phyloP scores from a whole-genome alignment of 2,797 vertebrate species.

The Perodicticus potto region DNA sequence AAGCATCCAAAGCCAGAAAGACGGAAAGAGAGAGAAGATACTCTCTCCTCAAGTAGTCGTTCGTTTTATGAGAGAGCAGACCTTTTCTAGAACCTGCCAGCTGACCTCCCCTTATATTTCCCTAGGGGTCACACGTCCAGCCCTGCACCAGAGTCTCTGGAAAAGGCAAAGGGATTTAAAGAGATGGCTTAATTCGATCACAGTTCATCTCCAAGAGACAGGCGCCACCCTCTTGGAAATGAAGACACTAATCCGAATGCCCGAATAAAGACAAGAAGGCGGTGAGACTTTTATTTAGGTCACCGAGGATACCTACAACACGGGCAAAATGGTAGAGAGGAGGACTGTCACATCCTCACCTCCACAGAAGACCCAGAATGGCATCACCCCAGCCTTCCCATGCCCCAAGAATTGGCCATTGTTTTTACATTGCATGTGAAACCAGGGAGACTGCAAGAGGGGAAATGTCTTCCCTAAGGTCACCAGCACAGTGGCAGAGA shows the following conservation, averaged over 20 bases:
- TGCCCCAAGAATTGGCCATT: accelerated
- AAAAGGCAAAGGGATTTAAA: not conserved
- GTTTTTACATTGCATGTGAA: not conserved
- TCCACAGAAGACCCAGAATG: not conserved
- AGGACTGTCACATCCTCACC: accelerated
- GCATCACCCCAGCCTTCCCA: no score
- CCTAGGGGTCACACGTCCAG: no score
- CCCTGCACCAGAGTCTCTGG: not conserved
- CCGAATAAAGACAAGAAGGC: not conserved
- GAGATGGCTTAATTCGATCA: not conserved
- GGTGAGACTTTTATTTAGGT: no score
- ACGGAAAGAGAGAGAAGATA: not conserved
- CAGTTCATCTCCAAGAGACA: not conserved
- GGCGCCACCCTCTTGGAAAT: no score
- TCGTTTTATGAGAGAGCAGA: no score
- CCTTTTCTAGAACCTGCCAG: not conserved
- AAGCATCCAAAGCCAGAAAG: not conserved
- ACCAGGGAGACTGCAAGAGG: not conserved
- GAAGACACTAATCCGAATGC: no score
- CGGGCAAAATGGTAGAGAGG: accelerated
- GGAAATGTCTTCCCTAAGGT: not conserved
- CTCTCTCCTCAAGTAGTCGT: not conserved
- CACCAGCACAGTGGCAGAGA: not conserved
- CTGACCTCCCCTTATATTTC: not conserved
- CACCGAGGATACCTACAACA: accelerated